Percentiles rank a stretch among this genome's conserved stretches.
phyloP scores from a whole-genome alignment of 1,140 invertebrate species.

The Pachyrhynchus sulphureomaculatus region DNA sequence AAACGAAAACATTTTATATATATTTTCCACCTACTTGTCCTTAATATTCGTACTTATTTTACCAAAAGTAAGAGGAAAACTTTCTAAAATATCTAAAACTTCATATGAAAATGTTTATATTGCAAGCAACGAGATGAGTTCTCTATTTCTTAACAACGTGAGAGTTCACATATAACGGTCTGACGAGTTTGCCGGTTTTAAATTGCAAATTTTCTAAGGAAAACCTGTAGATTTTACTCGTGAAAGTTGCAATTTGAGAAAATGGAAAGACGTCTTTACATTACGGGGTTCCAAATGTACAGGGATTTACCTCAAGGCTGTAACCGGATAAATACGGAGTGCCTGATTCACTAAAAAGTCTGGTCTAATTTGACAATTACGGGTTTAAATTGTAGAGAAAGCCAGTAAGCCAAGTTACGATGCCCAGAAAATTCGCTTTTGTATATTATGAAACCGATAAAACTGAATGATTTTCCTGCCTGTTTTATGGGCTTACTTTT shows the following conservation, averaged over 20 bases:
- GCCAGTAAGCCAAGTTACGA: too few species aligned
- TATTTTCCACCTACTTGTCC: background rate
- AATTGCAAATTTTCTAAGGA: conserved; percentile 23
- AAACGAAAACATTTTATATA: too few species aligned
- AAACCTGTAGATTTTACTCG: conserved; percentile 31
- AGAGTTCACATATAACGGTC: conserved; percentile 13
- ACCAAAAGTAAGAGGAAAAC: background rate
- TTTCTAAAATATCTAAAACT: background rate
- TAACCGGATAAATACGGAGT: too few species aligned
- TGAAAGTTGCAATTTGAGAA: conserved; percentile 25
- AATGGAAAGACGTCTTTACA: conserved; percentile 33
- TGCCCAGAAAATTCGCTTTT: too few species aligned
- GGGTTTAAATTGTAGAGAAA: too few species aligned
- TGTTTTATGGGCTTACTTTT: too few species aligned
- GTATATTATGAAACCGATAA: too few species aligned
- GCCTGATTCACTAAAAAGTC: too few species aligned
- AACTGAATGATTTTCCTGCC: too few species aligned
- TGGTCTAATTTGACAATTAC: too few species aligned
- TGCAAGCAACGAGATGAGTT: background rate
- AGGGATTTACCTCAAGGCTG: too few species aligned
- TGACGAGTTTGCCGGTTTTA: conserved; percentile 9
- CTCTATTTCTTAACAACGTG: conserved; percentile 5
- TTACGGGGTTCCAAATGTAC: background rate
- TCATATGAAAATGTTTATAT: conserved; percentile 11
- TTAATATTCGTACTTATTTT: background rate